phyloP scores from a whole-genome alignment of 2,888 invertebrate species.

The Mythimna vitellina region DNA sequence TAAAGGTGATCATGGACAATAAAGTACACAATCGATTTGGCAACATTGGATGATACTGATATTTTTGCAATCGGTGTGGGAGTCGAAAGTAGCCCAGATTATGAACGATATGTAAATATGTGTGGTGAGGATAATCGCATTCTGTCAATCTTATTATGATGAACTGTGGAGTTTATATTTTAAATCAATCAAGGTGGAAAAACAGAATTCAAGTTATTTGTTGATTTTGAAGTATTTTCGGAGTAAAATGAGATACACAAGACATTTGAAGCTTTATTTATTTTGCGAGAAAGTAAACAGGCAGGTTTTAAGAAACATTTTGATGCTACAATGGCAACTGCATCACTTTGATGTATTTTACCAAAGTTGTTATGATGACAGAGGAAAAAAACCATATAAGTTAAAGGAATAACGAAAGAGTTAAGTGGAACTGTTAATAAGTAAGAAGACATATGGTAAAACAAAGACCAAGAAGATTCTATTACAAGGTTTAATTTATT shows the following conservation, averaged over 20 bases:
- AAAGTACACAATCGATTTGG: constrained; percentile 44
- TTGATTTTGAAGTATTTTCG: constrained; percentile 27
- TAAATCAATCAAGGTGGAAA: constrained; percentile 34
- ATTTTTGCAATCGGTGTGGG: constrained; percentile 42
- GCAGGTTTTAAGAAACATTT: not conserved
- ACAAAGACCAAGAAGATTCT: not conserved
- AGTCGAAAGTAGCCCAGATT: constrained; percentile 30
- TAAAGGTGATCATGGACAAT: constrained; percentile 3
- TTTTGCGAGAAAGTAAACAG: constrained; percentile 24
- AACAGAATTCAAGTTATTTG: constrained; percentile 24
- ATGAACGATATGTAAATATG: constrained; percentile 44
- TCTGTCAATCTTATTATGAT: constrained; percentile 30
- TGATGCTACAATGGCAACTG: constrained; percentile 5
- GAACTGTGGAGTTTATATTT: constrained; percentile 27
- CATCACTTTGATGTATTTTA: constrained; percentile 5
- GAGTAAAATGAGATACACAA: constrained; percentile 1
- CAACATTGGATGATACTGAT: constrained; percentile 24
- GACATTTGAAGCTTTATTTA: constrained; percentile 14
- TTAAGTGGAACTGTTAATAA: not conserved
- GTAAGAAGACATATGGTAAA: not conserved
- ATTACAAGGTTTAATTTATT: not conserved
- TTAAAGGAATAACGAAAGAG: not conserved
- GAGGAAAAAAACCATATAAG: not conserved
- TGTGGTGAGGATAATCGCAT: not conserved
- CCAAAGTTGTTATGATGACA: not conserved